Conservation (phyloP, 2,888 invertebrate species). For the Branchellion lobata region DNA sequence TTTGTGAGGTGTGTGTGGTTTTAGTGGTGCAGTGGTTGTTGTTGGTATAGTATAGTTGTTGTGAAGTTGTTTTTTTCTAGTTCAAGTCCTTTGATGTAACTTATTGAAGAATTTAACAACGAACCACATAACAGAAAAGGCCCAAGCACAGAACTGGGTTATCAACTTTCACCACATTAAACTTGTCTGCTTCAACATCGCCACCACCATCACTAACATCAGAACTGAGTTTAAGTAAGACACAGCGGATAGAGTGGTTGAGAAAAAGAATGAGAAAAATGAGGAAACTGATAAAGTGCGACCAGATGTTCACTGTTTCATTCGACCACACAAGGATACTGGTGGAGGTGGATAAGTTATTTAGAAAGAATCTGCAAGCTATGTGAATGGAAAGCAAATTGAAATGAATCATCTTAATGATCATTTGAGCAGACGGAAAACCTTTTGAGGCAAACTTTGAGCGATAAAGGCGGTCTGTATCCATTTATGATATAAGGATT, state of each 20-base stretch:
- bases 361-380: too few species aligned
- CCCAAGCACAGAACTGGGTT: constrained; percentile 16
- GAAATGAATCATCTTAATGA: too few species aligned
- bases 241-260: constrained; percentile 72
- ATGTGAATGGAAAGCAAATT: too few species aligned
- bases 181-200: not conserved
- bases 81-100: not conserved
- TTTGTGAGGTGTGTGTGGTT: too few species aligned
- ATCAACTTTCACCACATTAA: not conserved
- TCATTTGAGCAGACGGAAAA: too few species aligned
- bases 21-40: too few species aligned
- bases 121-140: constrained; percentile 23
- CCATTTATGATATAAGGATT: constrained; percentile 83
- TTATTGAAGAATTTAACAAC: not conserved
- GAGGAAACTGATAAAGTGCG: constrained; percentile 71
- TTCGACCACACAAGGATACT: constrained; percentile 82
- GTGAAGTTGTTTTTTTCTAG: too few species aligned
- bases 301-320: constrained; percentile 86
- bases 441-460: constrained; percentile 70
- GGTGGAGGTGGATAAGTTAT: too few species aligned
- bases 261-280: constrained; percentile 79
- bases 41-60: too few species aligned
- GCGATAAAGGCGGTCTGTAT: constrained; percentile 71
- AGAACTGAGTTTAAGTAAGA: too few species aligned
- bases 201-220: too few species aligned